A percentile compares a stretch with the other conserved stretches of the same genome.
Evolutionary conservation across 2,888 invertebrate genomes (phyloP).

Genomic region (Azorinus chamasolen): DNA sequence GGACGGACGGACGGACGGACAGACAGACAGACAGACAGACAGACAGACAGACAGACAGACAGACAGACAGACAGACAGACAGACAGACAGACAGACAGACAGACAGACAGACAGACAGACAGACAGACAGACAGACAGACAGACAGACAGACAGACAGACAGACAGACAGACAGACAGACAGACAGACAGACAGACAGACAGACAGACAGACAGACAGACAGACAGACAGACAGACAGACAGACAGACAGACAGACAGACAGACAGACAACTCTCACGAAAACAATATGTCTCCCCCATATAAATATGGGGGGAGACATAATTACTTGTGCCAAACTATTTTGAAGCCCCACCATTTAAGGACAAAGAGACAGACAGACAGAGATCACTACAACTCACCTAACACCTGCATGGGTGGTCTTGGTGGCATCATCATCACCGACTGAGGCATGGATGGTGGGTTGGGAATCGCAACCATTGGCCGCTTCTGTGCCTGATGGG

Average conservation of each 20-base stretch:
- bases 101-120: slow-evolving; percentile 9
- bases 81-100: slow-evolving; percentile 7
- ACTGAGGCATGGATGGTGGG: slow-evolving; percentile 69
- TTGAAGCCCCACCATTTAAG: no score
- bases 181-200: slow-evolving; percentile 9
- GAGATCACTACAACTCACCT: slow-evolving; percentile 50
- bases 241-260: slow-evolving; percentile 9
- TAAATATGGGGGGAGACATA: no score
- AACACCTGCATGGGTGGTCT: slow-evolving; percentile 78
- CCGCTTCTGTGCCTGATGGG: slow-evolving; percentile 71
- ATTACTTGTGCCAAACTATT: no score
- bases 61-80: slow-evolving; percentile 9
- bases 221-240: slow-evolving; percentile 9
- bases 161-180: slow-evolving; percentile 11
- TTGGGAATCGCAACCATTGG: slow-evolving; percentile 80
- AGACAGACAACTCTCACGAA: no score
- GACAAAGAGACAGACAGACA: slow-evolving; percentile 16
- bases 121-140: slow-evolving; percentile 12
- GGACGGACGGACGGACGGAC: no score
- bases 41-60: not conserved
- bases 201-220: slow-evolving; percentile 9
- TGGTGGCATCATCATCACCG: slow-evolving; percentile 79
- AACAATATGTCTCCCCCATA: no score
- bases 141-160: slow-evolving; percentile 11
- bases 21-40: no score